phyloP scores from a whole-genome alignment of 92 coral and sea anemone species.

The Hydrozoanthus gracilis region DNA sequence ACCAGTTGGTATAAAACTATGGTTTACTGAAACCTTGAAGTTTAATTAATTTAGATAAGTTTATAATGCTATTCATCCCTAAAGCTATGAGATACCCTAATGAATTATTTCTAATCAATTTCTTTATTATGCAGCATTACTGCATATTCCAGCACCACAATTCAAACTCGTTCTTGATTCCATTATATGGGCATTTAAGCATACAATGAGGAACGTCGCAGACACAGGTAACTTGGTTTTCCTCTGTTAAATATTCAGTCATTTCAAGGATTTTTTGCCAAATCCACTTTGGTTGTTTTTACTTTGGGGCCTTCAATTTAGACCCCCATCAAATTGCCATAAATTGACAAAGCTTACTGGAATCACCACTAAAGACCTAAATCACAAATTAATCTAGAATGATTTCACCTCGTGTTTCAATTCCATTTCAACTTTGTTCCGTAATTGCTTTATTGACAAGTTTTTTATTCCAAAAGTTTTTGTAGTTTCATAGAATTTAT shows the following conservation, averaged over 20 bases:
- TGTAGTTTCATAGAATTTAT: too few relatives aligned
- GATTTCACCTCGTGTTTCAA: too few relatives aligned
- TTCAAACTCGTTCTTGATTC: conserved; percentile 96
- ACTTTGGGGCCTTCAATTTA: too few relatives aligned
- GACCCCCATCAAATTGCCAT: too few relatives aligned
- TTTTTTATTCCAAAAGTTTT: too few relatives aligned
- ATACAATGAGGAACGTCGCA: conserved; percentile 98
- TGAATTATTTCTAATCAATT: not conserved
- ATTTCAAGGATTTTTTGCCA: too few relatives aligned
- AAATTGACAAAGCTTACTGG: too few relatives aligned
- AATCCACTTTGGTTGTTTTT: too few relatives aligned
- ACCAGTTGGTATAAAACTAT: not conserved
- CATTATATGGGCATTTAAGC: conserved; percentile 98
- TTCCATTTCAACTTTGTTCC: too few relatives aligned
- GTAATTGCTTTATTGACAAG: too few relatives aligned
- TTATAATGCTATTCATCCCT: not conserved
- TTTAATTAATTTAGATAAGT: not conserved
- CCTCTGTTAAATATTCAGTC: not conserved
- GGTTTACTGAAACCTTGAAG: not conserved
- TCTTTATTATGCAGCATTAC: conserved; percentile 66
- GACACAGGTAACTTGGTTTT: conserved; percentile 76
- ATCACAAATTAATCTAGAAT: too few relatives aligned
- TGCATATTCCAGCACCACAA: conserved; percentile 90
- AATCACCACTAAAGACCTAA: too few relatives aligned
- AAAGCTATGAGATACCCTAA: not conserved